Percentiles rank a stretch among this genome's conserved stretches.
These are phyloP conservation scores for Peromyscus aztecus DNA, from an alignment of 2,797 vertebrate species.

Conservation along the genomic window DNA sequence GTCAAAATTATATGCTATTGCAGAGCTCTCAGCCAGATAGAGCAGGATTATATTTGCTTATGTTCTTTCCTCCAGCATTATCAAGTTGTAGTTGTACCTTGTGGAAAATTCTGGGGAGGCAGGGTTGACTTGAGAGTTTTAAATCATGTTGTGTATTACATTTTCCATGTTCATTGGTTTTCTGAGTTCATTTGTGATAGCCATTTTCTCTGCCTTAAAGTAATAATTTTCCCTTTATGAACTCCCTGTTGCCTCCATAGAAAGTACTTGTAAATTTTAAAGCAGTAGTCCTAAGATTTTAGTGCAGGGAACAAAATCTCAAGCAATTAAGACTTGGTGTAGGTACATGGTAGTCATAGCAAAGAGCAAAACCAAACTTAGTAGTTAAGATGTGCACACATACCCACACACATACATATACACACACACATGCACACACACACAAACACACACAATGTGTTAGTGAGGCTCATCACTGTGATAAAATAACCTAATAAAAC, in stretches of 20 bases:
- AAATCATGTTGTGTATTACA: slow-evolving; percentile 46
- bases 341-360: slow-evolving; percentile 47
- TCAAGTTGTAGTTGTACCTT: slow-evolving; percentile 68
- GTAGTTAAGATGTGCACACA: background rate
- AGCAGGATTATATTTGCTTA: slow-evolving; percentile 27
- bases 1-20: slow-evolving; percentile 65
- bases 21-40: slow-evolving; percentile 39
- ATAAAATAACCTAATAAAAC: background rate
- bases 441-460: background rate
- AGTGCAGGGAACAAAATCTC: slow-evolving; percentile 34
- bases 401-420: background rate
- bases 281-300: slow-evolving; percentile 43
- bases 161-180: slow-evolving; percentile 62
- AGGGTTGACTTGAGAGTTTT: slow-evolving; percentile 33
- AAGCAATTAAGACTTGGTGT: slow-evolving; percentile 45
- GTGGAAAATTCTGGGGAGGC: slow-evolving; percentile 76
- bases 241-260: slow-evolving; percentile 31
- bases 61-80: background rate
- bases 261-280: slow-evolving; percentile 62
- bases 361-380: slow-evolving; percentile 46
- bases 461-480: background rate
- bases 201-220: slow-evolving; percentile 37
- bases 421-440: no score
- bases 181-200: slow-evolving; percentile 50
- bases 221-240: slow-evolving; percentile 64